Percentiles rank a stretch among this genome's conserved stretches.
phyloP scores from a whole-genome alignment of 2,888 invertebrate species.

The Nasonovia ribisnigri region DNA sequence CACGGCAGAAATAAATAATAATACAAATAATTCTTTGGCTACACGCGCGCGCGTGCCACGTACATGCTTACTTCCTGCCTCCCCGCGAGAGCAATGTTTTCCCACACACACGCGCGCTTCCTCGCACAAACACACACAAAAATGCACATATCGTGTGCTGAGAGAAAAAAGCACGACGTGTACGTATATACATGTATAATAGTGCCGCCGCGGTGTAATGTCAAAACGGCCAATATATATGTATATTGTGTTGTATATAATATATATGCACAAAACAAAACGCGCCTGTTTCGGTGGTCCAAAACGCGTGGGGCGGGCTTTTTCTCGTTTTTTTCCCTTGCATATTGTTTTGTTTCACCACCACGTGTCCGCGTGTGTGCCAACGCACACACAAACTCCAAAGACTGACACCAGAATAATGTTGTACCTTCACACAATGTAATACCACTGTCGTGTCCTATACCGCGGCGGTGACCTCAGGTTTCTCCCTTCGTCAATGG shows the following conservation, averaged over 20 bases:
- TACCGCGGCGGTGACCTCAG: background rate
- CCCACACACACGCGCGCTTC: conserved; percentile 13
- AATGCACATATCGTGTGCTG: background rate
- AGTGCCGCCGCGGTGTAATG: background rate
- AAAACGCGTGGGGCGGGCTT: background rate
- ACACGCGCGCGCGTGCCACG: conserved; percentile 46
- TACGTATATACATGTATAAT: background rate
- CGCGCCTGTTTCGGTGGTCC: background rate
- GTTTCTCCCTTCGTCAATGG: background rate
- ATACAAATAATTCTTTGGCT: conserved; percentile 54
- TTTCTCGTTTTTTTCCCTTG: background rate
- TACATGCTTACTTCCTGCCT: conserved; percentile 51
- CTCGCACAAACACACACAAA: background rate
- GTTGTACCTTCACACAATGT: background rate
- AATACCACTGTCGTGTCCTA: background rate
- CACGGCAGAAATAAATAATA: conserved; percentile 56
- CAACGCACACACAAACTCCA: background rate
- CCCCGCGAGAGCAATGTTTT: conserved; percentile 23
- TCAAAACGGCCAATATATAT: background rate
- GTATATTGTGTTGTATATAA: background rate
- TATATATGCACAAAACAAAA: background rate
- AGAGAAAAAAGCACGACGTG: background rate
- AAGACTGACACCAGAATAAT: conserved; percentile 8
- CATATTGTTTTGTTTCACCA: conserved; percentile 14
- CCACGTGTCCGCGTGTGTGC: background rate